Conservation (phyloP, 2,888 invertebrate species). For the Mimumesa dahlbomi region DNA sequence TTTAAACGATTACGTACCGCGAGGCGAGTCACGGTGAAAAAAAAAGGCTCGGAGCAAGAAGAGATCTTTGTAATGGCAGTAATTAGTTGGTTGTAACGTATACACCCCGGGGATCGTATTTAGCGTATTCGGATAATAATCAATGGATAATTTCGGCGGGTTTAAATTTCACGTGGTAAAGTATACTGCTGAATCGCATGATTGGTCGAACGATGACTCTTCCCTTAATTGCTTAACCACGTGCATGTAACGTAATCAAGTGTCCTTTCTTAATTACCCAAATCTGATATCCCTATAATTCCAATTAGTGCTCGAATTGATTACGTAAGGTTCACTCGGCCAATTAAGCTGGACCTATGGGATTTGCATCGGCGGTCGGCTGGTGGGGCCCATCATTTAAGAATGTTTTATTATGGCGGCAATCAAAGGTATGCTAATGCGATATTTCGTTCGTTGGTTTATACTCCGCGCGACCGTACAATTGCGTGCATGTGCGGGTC, state of each 20-base stretch:
- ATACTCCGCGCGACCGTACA: background rate
- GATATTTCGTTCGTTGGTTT: conserved; percentile 25
- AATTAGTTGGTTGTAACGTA: conserved; percentile 44
- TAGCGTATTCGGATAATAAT: conserved; percentile 46
- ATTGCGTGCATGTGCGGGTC: background rate
- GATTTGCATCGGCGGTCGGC: conserved; percentile 37
- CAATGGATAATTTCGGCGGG: conserved; percentile 29
- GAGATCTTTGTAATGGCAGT: conserved; percentile 39
- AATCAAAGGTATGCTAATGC: conserved; percentile 41
- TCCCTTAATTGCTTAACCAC: conserved; percentile 59
- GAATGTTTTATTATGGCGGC: conserved; percentile 42
- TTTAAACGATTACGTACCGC: background rate
- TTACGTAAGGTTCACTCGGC: conserved; percentile 50
- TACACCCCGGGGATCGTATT: conserved; percentile 10
- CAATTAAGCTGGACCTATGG: conserved; percentile 52
- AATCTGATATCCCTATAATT: conserved; percentile 67
- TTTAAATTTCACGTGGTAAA: conserved; percentile 28
- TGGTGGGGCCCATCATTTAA: conserved; percentile 27
- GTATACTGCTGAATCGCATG: background rate
- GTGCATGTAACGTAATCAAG: conserved; percentile 54
- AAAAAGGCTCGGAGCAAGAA: background rate
- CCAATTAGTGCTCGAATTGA: conserved; percentile 62
- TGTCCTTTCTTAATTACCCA: conserved; percentile 59
- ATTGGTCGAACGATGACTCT: conserved; percentile 4
- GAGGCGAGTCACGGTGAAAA: conserved; percentile 13